Conservation (phyloP, 2,113 vertebrate species). For the Cryptoleucopteryx plumbea region DNA sequence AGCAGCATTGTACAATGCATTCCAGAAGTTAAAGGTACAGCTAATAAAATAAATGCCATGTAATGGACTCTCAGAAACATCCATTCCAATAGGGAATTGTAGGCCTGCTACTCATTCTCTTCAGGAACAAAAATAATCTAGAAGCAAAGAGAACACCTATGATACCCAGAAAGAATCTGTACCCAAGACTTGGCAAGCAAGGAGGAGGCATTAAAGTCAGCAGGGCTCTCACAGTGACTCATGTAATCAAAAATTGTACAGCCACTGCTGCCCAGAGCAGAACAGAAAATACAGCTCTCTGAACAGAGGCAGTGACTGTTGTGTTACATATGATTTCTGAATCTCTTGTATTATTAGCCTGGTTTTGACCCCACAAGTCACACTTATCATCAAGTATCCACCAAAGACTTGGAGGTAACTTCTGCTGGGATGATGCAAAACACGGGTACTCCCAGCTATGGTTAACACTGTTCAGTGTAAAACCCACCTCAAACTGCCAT, state of each 20-base stretch:
- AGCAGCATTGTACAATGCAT: neutral
- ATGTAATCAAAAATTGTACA: neutral
- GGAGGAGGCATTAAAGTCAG: neutral
- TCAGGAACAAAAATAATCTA: neutral
- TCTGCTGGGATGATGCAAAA: neutral
- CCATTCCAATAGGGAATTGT: neutral
- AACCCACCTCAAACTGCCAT: neutral
- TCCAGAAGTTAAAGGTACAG: neutral
- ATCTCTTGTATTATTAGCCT: neutral
- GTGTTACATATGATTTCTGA: neutral
- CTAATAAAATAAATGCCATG: neutral
- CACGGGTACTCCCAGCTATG: neutral
- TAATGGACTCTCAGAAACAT: neutral
- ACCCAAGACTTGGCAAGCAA: neutral
- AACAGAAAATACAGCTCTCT: neutral
- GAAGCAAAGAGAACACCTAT: neutral
- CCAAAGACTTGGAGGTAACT: neutral
- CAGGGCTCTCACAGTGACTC: neutral
- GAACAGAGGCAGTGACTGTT: neutral
- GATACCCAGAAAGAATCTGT: neutral
- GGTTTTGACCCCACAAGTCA: neutral
- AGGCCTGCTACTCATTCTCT: neutral
- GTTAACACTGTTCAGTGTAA: neutral
- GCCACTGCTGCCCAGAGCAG: neutral
- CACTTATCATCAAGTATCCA: neutral